Evolutionary conservation across 2,888 invertebrate species (phyloP).

Genomic region (Nebria salina): DNA sequence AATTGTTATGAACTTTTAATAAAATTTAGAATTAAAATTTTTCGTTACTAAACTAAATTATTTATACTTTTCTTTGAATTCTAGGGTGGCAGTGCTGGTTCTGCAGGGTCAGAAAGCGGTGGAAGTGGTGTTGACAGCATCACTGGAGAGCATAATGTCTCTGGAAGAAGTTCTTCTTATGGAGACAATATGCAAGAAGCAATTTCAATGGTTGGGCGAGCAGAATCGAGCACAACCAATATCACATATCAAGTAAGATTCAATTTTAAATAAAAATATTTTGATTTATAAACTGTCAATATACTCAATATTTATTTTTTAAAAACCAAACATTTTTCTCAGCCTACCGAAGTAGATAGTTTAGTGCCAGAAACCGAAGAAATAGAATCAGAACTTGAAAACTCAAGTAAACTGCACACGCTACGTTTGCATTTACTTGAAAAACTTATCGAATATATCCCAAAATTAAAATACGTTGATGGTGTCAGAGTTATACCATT

Average conservation of each 20-base stretch:
- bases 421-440: conserved; percentile 78
- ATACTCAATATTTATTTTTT: neutral
- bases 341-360: conserved; percentile 55
- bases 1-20: conserved; percentile 41
- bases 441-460: conserved; percentile 80
- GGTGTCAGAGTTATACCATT: conserved; percentile 91
- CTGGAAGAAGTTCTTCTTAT: conserved; percentile 93
- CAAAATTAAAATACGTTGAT: conserved; percentile 77
- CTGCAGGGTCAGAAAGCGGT: conserved; percentile 86
- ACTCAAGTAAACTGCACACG: conserved; percentile 68
- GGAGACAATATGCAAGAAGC: conserved; percentile 76
- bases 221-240: conserved; percentile 68
- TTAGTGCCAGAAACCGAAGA: conserved; percentile 56
- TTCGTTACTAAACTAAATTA: neutral
- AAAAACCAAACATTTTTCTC: neutral
- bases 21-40: neutral
- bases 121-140: conserved; percentile 93
- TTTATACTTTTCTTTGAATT: conserved; percentile 20
- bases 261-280: neutral
- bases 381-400: conserved; percentile 58
- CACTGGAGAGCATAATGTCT: conserved; percentile 84
- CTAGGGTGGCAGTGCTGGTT: conserved; percentile 66
- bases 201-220: conserved; percentile 64
- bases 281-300: neutral
- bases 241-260: conserved; percentile 61